Percentiles rank a stretch among this genome's conserved stretches.
These are phyloP conservation scores for Heliconius nattereri DNA, from an alignment of 1,140 invertebrate genomes.

Conservation along the genomic window DNA sequence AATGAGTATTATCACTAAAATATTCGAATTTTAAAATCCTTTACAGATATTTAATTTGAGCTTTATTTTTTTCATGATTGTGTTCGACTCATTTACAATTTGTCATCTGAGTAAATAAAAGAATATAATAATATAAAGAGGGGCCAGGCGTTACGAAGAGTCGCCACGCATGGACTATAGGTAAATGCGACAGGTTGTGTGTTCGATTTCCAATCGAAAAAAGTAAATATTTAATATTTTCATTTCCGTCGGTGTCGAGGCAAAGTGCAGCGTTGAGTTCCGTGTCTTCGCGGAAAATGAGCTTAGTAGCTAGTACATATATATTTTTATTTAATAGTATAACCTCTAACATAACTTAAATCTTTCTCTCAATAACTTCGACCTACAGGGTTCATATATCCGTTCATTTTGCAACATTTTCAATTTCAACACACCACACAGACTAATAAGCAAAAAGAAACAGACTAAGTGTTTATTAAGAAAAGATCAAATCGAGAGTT, in stretches of 20 bases:
- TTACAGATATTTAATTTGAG: no score
- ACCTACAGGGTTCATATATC: no score
- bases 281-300: background rate
- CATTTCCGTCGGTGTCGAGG: background rate
- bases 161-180: no score
- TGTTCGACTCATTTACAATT: no score
- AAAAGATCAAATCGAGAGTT: slow-evolving; percentile 16
- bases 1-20: no score
- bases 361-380: background rate
- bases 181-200: background rate
- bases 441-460: slow-evolving; percentile 22
- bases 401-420: slow-evolving; percentile 17
- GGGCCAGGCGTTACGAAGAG: no score
- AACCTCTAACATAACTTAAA: background rate
- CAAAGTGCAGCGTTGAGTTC: background rate
- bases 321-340: background rate
- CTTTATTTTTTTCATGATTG: no score
- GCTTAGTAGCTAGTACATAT: background rate
- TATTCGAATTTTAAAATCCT: no score
- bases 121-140: no score
- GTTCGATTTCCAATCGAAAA: background rate
- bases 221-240: background rate
- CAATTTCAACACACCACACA: slow-evolving; percentile 7
- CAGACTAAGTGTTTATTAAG: slow-evolving; percentile 18
- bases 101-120: no score